phyloP scores from a whole-genome alignment of 2,113 vertebrate species.

The Motacilla tschutschensis region DNA sequence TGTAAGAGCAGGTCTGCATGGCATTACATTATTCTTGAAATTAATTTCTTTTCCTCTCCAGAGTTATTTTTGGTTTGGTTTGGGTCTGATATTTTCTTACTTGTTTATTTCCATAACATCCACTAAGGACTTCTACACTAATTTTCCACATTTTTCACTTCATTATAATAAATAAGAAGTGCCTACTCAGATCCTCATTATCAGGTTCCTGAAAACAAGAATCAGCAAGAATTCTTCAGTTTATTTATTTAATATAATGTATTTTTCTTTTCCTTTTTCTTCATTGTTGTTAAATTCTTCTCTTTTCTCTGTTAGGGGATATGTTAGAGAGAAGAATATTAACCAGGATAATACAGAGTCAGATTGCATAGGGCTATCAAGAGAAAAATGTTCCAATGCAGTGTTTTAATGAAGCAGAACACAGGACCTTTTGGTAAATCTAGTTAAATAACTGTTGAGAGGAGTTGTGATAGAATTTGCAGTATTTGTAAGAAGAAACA shows the following conservation, averaged over 20 bases:
- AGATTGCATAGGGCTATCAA: background rate
- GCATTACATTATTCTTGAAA: constrained; percentile 69
- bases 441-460: background rate
- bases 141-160: constrained; percentile 25
- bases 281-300: background rate
- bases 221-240: background rate
- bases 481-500: background rate
- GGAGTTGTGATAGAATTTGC: background rate
- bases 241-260: background rate
- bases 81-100: background rate
- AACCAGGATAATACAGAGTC: background rate
- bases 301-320: background rate
- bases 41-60: constrained; percentile 66
- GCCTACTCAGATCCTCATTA: constrained; percentile 17
- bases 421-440: background rate
- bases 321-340: background rate
- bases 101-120: constrained; percentile 33
- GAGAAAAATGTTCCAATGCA: background rate
- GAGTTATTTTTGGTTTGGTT: constrained; percentile 46
- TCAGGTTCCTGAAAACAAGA: background rate
- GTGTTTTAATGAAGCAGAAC: background rate
- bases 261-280: background rate
- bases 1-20: constrained; percentile 60
- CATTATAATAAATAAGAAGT: constrained; percentile 30
- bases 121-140: constrained; percentile 24